These are phyloP conservation scores for Eremophila alpestris DNA, from an alignment of 2,797 vertebrate genomes.

Conservation along the genomic window DNA sequence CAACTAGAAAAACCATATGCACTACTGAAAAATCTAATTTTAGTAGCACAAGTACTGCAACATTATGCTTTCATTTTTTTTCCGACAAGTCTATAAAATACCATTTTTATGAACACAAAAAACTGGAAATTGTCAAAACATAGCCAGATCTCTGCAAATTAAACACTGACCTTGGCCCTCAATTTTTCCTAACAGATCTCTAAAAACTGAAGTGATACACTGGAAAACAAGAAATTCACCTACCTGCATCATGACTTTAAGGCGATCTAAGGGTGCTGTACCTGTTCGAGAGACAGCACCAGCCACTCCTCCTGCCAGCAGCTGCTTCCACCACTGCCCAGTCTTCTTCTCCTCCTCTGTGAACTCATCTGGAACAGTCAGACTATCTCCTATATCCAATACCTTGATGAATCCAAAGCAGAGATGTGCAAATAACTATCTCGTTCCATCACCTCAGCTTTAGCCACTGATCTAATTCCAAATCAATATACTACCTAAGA, in stretches of 20 bases:
- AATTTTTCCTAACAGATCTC: neutral
- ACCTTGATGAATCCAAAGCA: constrained; percentile 77
- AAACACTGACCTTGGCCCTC: neutral
- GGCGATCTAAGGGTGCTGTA: constrained; percentile 90
- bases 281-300: constrained; percentile 92
- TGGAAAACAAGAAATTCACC: neutral
- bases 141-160: neutral
- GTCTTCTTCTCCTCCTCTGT: constrained; percentile 91
- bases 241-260: constrained; percentile 98
- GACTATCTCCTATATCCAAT: constrained; percentile 92
- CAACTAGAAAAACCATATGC: neutral
- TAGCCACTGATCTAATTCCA: neutral
- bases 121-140: neutral
- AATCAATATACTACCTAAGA: neutral
- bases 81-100: neutral
- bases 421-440: neutral
- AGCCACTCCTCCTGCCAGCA: constrained; percentile 86
- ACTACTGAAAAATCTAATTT: neutral
- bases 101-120: neutral
- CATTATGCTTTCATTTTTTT: neutral
- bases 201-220: neutral
- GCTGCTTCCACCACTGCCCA: constrained; percentile 93
- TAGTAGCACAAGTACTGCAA: neutral
- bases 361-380: constrained; percentile 92
- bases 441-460: neutral